Conservation (phyloP, 2,797 vertebrate species). For the Poecilia picta region DNA sequence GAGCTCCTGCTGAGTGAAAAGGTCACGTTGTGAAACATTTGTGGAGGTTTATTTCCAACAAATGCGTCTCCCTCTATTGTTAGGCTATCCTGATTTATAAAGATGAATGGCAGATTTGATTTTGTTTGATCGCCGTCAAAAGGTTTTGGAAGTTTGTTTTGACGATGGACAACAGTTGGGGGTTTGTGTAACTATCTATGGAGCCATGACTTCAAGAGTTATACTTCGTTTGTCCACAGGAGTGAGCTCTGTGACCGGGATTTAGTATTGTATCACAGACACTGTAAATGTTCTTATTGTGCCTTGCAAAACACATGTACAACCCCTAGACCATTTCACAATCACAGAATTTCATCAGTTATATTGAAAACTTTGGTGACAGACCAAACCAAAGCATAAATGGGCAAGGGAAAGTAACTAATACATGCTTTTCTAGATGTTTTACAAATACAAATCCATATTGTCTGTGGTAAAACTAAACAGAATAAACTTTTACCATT, state of each 20-base stretch:
- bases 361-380: neutral
- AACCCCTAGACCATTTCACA: neutral
- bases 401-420: neutral
- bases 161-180: constrained; percentile 20
- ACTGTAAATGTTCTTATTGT: constrained; percentile 17
- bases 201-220: neutral
- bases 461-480: neutral
- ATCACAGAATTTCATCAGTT: neutral
- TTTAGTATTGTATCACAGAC: constrained; percentile 33
- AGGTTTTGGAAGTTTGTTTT: constrained; percentile 46
- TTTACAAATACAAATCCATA: neutral
- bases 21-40: constrained; percentile 57
- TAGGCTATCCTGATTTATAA: constrained; percentile 4
- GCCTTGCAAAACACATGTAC: neutral
- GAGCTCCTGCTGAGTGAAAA: constrained; percentile 40
- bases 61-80: constrained; percentile 27
- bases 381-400: neutral
- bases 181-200: neutral
- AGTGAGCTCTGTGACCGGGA: constrained; percentile 73
- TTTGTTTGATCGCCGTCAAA: constrained; percentile 15
- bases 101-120: constrained; percentile 19
- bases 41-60: constrained; percentile 31
- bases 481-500: neutral
- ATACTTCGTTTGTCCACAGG: constrained; percentile 63
- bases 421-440: neutral